Evolutionary conservation across 2,113 vertebrate genomes (phyloP), one percentile per base, ranked within the genome.

Genomic region (Python bivittatus): DNA sequence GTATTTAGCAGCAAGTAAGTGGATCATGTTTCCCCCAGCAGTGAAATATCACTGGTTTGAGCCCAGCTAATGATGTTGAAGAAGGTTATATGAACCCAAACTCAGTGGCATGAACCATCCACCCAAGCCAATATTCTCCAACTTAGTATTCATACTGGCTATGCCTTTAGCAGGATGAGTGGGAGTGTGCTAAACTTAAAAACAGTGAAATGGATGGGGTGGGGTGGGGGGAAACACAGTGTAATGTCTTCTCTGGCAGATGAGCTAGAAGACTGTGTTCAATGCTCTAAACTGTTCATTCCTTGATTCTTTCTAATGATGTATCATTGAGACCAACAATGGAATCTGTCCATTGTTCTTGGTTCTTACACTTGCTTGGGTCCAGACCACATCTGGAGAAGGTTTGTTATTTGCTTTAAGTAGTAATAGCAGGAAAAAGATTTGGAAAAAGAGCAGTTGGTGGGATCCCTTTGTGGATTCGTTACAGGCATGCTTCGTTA

Each of bases 401-500:
- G 57, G 90, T 94, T 38, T 92, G 15, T 58, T 89, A 0, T 0
- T 53, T 29, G n/a, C 54, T 10, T 20, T 94, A 48, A 38, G 84
- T 86, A 1, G 17, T 84, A 5, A 11, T 6, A 68, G 53, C 42
- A 90, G 92, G 57, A 91, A 91, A 7, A 44, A 13, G 17, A 86
- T 38, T 86, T 91, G 38, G 25, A n/a, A 11, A 88, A 84, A 85
- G 68, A 92, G 17, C 48, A 27, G 91, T 84, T 95, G 88, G 72
- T 56, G 89, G 60, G 52, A 53, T 5, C 95, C n/a, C 90, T 95
- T 64, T 53, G 96, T 92, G 94, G n/a, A 58, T 92, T 94, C 89
- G 44, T 42, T 91, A 86, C 89, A 94, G 23, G 92, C 91, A 92
- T 88, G 89, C 95, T 96, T 93, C 92, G 54, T 94, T 96, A 93